Conservation (phyloP, 2,113 vertebrate species). For the Ia io region DNA sequence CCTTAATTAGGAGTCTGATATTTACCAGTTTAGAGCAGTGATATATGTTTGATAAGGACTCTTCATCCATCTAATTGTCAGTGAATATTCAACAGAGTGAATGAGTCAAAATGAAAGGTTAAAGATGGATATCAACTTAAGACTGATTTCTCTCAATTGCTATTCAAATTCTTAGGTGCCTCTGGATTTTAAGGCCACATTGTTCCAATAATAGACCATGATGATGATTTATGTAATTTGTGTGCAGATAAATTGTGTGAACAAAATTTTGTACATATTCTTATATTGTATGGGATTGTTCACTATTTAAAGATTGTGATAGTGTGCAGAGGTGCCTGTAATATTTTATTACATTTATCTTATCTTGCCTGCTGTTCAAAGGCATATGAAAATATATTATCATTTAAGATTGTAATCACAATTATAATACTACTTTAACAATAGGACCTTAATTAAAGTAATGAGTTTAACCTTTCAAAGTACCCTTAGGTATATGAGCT, state of each 20-base stretch:
- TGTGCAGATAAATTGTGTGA: not conserved
- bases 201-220: not conserved
- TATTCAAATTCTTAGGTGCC: not conserved
- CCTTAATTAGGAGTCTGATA: not conserved
- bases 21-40: not conserved
- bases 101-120: not conserved
- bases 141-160: not conserved
- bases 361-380: not conserved
- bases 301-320: not conserved
- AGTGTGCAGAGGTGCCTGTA: not conserved
- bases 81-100: not conserved
- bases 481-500: not conserved
- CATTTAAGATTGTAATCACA: slow-evolving; percentile 16
- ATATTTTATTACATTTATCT: not conserved
- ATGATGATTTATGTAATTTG: not conserved
- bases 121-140: not conserved
- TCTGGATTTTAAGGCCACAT: not conserved
- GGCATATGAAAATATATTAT: not conserved
- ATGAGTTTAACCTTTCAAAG: slow-evolving; percentile 5
- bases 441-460: slow-evolving; percentile 14
- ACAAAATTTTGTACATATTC: not conserved
- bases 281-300: not conserved
- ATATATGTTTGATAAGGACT: not conserved
- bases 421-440: slow-evolving; percentile 9
- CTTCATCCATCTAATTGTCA: not conserved